Evolutionary conservation across 1,140 invertebrate species (phyloP), one percentile per base, ranked within the genome.

Genomic region (Zaprionus ghesquierei): DNA sequence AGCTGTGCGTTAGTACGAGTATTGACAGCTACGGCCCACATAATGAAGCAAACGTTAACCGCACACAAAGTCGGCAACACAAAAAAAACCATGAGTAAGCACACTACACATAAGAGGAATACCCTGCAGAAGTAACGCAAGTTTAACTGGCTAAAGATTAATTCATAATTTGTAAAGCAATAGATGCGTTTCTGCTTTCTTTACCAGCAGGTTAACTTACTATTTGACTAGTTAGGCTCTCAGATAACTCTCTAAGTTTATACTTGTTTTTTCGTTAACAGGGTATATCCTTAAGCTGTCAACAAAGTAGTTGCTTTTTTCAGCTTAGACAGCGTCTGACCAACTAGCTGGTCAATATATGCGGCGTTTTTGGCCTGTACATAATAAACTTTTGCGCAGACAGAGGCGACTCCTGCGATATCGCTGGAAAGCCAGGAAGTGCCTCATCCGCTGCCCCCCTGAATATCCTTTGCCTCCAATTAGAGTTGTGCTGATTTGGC

Each of bases 401-500:
- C 23, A 9, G n/a, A 41, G 23, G 15, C 22, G 23, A 60, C 23
- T 23, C 35, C 23, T n/a, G 35, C 35, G 25, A 38, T 38, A 27
- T n/a, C n/a, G n/a, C n/a, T 25, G 64, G 49, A 15, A 10, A 46
- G 46, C 13, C 22, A 55, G 50, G 46, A 50, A 35, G 73, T 64
- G 41, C 33, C 31, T 58, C 69, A 54, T 59, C 25, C 51, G 53
- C 59, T 49, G 50, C 54, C 69, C 77, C 27, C 6, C 6, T 2
- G 6, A 2, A 22, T 66, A 60, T 51, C 27, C 51, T 49, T 71
- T 59, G 82, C 71, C 82, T 82, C 79, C 84, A 87, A 87, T 87
- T 87, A 87, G 82, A 77, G 84, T 84, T 84, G 68, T 84, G 84
- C 84, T 87, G 84, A 87, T 87, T 87, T 87, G 84, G 79, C 84